Base-by-base conservation (phyloP, 2,888 invertebrate species). In the Coleophora flavipennella region DNA sequence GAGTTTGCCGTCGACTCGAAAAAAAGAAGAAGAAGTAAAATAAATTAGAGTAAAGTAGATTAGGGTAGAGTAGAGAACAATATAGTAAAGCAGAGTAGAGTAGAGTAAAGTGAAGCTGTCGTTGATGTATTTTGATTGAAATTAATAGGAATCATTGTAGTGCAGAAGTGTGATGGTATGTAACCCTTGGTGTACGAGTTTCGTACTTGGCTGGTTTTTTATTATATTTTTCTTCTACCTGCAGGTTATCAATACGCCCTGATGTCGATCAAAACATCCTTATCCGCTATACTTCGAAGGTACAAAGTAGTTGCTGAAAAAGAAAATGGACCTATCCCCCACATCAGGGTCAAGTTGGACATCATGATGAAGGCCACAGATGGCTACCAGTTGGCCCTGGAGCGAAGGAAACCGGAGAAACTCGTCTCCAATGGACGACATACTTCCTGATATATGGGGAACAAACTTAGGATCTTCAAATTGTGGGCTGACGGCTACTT, bases 301-400 rank as follows among this genome's bases (percentile, higher is more conserved):
- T 77, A 61, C 50, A 63, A 57, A 42, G 57, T 81, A 0, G 52
- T 76, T 0, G 67, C 58, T 7, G 67, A 68, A 1, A 45, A 45
- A 28, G 75, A 76, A 45, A 34, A 43, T 1, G 54, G 63, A 6
- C 60, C 66, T 0, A 44, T 52, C 1, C 79, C 80, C 1, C 54
- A 59, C 13, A 75, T 81, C n/a, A 58, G 63, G 39, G 67, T 74
- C 1, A 80, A 80, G 48, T 42, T 79, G 1, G 78, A 79, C 41
- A 51, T 83, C 13, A 80, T 80, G 77, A 77, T 83, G 80, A 83
- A 79, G 46, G 74, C 70, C 1, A 71, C 69, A 0, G 76, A 79
- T 11, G 75, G 67, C 0, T 79, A 75, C 42, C 46, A 68, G 45
- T 37, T 81, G 1, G 59, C 66, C 8, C 45, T 81, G 29, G 65